Evolutionary conservation across 2,113 vertebrate genomes (phyloP).

Genomic region (Chaenogobius annularis): DNA sequence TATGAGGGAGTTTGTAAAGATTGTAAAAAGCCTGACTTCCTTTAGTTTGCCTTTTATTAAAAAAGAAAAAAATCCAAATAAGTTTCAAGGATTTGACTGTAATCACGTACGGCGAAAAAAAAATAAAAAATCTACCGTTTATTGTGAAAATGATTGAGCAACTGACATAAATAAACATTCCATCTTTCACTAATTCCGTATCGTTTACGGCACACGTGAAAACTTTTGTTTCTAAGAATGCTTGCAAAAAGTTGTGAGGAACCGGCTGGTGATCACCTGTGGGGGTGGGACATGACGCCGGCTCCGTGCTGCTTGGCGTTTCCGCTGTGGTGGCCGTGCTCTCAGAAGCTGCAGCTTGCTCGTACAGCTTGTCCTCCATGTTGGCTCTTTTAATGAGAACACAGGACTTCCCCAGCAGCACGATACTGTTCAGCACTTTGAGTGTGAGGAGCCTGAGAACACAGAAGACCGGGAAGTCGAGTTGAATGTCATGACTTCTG

Average conservation of each 20-base stretch:
- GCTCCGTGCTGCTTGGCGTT: conserved; percentile 74
- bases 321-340: conserved; percentile 70
- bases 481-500: too few species aligned
- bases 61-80: too few species aligned
- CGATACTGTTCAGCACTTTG: conserved; percentile 94
- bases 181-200: background rate
- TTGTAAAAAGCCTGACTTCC: too few species aligned
- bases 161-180: too few species aligned
- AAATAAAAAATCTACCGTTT: too few species aligned
- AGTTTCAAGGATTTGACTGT: too few species aligned
- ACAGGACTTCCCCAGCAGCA: conserved; percentile 96
- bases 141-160: too few species aligned
- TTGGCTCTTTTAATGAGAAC: conserved; percentile 94
- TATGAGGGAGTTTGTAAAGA: too few species aligned
- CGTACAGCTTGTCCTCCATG: conserved; percentile 94
- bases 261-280: conserved; percentile 24
- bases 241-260: too few species aligned
- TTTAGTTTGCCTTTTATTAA: too few species aligned
- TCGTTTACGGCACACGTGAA: background rate
- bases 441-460: conserved; percentile 86
- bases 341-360: conserved; percentile 57
- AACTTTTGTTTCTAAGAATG: too few species aligned
- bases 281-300: conserved; percentile 68
- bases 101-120: too few species aligned
- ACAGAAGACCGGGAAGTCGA: background rate